Conservation (phyloP, 1,140 invertebrate genomes). For the Brachionus asplanchnoidis region DNA sequence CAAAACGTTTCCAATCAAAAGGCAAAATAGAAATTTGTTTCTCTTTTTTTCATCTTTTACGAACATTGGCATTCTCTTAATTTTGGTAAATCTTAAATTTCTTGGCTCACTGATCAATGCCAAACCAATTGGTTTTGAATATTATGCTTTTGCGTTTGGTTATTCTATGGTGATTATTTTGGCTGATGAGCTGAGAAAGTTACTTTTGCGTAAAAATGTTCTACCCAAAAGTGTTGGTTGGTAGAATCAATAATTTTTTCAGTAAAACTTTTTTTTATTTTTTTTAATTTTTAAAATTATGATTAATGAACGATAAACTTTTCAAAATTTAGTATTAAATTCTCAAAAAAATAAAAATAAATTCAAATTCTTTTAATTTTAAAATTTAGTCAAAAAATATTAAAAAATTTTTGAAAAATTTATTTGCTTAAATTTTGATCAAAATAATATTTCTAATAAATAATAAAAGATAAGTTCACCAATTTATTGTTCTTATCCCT, state of each 20-base stretch:
- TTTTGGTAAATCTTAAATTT: neutral
- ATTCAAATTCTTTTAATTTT: too few relatives aligned
- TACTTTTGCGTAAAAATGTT: neutral
- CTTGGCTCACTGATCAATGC: neutral
- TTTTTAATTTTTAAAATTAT: neutral
- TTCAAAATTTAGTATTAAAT: too few relatives aligned
- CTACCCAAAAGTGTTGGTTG: neutral
- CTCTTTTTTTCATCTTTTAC: neutral
- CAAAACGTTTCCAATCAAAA: neutral
- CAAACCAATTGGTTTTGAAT: neutral
- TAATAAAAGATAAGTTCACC: too few relatives aligned
- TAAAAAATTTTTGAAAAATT: too few relatives aligned
- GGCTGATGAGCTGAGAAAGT: neutral
- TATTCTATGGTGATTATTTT: slow-evolving; percentile 4
- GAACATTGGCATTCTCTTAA: neutral
- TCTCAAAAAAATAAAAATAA: too few relatives aligned
- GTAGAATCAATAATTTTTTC: neutral
- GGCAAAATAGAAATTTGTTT: neutral
- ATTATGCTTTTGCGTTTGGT: neutral
- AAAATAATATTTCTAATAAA: too few relatives aligned
- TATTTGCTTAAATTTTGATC: too few relatives aligned
- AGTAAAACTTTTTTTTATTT: neutral
- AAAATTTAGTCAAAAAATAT: too few relatives aligned
- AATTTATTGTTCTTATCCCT: too few relatives aligned
- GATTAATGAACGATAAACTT: too few relatives aligned